These are phyloP conservation scores for Drosophila pruinosa DNA, from an alignment of 1,140 invertebrate genomes.

Conservation along the genomic window DNA sequence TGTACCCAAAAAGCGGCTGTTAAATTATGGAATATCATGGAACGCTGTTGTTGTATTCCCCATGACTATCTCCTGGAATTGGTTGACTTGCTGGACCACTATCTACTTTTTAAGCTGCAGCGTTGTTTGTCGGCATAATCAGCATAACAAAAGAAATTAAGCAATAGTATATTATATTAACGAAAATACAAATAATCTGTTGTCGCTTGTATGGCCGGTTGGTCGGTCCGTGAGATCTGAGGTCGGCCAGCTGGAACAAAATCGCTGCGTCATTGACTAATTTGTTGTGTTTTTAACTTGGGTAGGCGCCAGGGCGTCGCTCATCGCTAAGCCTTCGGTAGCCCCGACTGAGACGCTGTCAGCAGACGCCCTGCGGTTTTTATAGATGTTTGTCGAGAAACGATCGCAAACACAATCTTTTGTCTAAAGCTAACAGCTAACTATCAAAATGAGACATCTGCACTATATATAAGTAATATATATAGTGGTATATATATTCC, in stretches of 20 bases:
- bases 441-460: too few relatives aligned
- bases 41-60: slow-evolving; percentile 65
- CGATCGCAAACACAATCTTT: neutral
- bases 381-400: slow-evolving; percentile 8
- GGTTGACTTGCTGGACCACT: slow-evolving; percentile 15
- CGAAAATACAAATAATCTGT: slow-evolving; percentile 63
- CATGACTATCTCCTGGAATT: slow-evolving; percentile 51
- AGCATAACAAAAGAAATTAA: slow-evolving; percentile 83
- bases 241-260: slow-evolving; percentile 44
- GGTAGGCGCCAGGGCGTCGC: slow-evolving; percentile 59
- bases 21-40: slow-evolving; percentile 80
- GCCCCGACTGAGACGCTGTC: slow-evolving; percentile 49
- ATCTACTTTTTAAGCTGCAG: neutral
- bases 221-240: neutral
- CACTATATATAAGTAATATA: too few relatives aligned
- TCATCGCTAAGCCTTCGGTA: slow-evolving; percentile 45
- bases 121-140: slow-evolving; percentile 73
- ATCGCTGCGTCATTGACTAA: slow-evolving; percentile 81
- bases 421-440: too few relatives aligned
- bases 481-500: too few relatives aligned
- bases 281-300: slow-evolving; percentile 70
- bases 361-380: slow-evolving; percentile 5
- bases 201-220: neutral
- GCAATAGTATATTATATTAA: slow-evolving; percentile 82
- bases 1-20: slow-evolving; percentile 55